Evolutionary conservation across 1,140 invertebrate species (phyloP).

Genomic region (Trachymyrmex cornetzi): DNA sequence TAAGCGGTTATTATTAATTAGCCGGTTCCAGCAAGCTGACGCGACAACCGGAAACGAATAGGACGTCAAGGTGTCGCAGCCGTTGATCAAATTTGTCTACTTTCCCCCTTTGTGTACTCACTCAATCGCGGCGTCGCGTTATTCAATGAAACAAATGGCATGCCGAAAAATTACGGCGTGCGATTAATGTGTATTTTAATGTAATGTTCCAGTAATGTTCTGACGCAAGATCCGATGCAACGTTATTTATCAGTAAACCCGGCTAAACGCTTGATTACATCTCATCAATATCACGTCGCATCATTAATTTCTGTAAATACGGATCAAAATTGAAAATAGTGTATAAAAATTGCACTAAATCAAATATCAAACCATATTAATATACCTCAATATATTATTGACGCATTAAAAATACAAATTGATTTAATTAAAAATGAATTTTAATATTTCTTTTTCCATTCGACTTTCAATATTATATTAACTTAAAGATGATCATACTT

Average conservation of each 20-base stretch:
- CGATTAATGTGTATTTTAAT: slow-evolving; percentile 54
- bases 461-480: neutral
- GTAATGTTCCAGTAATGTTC: slow-evolving; percentile 1
- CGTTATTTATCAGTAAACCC: slow-evolving; percentile 12
- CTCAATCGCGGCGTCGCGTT: slow-evolving; percentile 8
- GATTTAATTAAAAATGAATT: neutral
- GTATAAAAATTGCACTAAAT: neutral
- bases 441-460: neutral
- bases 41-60: slow-evolving; percentile 70
- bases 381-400: neutral
- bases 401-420: neutral
- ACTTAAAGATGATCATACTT: neutral
- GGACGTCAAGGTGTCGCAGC: slow-evolving; percentile 74
- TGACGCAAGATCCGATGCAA: neutral
- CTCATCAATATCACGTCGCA: slow-evolving; percentile 28
- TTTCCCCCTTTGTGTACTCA: slow-evolving; percentile 59
- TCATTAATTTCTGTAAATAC: slow-evolving; percentile 32
- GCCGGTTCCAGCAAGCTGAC: slow-evolving; percentile 64
- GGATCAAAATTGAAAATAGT: neutral
- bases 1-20: slow-evolving; percentile 79
- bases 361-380: neutral
- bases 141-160: slow-evolving; percentile 21
- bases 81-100: slow-evolving; percentile 75
- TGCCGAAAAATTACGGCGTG: slow-evolving; percentile 45
- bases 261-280: slow-evolving; percentile 31